Evolutionary conservation across 1,140 invertebrate genomes (phyloP).

Genomic region (Centruroides sculpturatus): DNA sequence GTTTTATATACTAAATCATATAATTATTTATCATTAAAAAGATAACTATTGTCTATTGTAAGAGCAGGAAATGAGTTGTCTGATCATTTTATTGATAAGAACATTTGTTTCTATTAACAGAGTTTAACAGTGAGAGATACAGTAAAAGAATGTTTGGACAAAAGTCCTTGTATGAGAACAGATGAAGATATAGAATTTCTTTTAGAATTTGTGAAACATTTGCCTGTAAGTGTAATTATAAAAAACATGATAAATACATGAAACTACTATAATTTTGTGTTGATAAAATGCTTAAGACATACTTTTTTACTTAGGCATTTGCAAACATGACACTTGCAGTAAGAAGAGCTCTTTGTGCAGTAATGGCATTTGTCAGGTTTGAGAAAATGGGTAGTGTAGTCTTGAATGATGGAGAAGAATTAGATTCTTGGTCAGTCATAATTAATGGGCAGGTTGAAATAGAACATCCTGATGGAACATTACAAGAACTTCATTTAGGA

Average conservation of each 20-base stretch:
- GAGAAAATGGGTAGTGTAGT: slow-evolving; percentile 92
- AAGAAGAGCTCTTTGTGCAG: slow-evolving; percentile 47
- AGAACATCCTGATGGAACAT: slow-evolving; percentile 59
- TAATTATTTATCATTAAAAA: no score
- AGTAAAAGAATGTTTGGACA: slow-evolving; percentile 91
- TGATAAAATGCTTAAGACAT: no score
- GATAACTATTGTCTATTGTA: no score
- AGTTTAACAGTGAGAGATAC: slow-evolving; percentile 80
- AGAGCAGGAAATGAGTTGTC: no score
- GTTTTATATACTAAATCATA: no score
- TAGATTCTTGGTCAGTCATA: slow-evolving; percentile 97
- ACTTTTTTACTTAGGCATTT: slow-evolving; percentile 47
- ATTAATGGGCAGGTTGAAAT: slow-evolving; percentile 96
- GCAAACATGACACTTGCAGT: slow-evolving; percentile 67
- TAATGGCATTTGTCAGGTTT: slow-evolving; percentile 94
- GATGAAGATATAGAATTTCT: slow-evolving; percentile 92
- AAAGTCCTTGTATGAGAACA: slow-evolving; percentile 81
- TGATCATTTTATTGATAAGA: no score
- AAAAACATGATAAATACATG: background rate
- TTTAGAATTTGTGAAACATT: slow-evolving; percentile 79
- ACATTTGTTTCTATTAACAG: slow-evolving; percentile 31
- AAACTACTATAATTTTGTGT: no score
- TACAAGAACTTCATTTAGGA: slow-evolving; percentile 73
- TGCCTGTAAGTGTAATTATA: slow-evolving; percentile 36
- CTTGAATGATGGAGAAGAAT: slow-evolving; percentile 92